Conservation (phyloP, 2,888 invertebrate species). For the Drosophila picticornis region DNA sequence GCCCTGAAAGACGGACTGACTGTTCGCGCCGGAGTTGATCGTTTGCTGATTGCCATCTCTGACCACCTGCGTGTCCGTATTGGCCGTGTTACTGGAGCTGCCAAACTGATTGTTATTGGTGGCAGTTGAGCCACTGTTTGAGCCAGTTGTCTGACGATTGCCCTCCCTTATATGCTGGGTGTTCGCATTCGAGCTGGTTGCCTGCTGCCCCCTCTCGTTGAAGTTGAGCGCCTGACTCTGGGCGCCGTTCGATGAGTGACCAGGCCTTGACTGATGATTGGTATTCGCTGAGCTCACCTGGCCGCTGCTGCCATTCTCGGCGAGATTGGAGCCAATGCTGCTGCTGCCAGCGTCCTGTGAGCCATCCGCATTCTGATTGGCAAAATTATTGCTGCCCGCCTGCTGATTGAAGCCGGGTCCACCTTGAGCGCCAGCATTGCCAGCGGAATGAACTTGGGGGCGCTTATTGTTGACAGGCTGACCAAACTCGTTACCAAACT, state of each 20-base stretch:
- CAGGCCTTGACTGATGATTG: constrained; percentile 73
- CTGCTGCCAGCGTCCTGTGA: constrained; percentile 75
- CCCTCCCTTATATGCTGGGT: constrained; percentile 66
- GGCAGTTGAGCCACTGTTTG: constrained; percentile 77
- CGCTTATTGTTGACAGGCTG: constrained; percentile 39
- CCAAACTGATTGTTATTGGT: constrained; percentile 77
- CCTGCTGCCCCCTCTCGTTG: constrained; percentile 73
- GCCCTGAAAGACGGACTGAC: constrained; percentile 82
- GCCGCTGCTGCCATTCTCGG: constrained; percentile 80
- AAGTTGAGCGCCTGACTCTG: constrained; percentile 84
- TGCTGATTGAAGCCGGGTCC: constrained; percentile 76
- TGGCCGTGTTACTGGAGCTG: constrained; percentile 77
- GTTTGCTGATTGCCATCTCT: constrained; percentile 69
- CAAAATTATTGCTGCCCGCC: constrained; percentile 81
- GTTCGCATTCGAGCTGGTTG: constrained; percentile 82
- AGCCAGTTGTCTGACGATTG: constrained; percentile 61
- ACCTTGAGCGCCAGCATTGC: constrained; percentile 73
- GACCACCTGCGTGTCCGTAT: constrained; percentile 76
- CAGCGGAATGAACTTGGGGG: constrained; percentile 50
- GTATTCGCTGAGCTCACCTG: constrained; percentile 83
- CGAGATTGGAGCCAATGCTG: constrained; percentile 83
- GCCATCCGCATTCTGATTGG: constrained; percentile 52
- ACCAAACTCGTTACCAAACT: constrained; percentile 5
- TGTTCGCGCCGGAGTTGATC: constrained; percentile 76
- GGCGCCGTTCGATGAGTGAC: constrained; percentile 67